phyloP scores from a whole-genome alignment of 2,888 invertebrate genomes.

The Polyploca ridens region DNA sequence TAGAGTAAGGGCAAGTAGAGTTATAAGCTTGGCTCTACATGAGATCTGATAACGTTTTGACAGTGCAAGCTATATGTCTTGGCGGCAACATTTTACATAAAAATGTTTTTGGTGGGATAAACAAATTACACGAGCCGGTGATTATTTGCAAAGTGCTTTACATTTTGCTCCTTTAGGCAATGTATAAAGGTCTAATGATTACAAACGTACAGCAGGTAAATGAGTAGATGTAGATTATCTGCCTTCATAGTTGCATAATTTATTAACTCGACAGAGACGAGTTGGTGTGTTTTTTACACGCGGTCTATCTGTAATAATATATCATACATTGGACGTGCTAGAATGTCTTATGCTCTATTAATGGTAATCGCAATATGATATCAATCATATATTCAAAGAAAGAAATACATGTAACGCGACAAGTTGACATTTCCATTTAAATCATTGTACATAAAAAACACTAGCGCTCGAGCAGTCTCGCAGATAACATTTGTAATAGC shows the following conservation, averaged over 20 bases:
- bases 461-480: neutral
- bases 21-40: too few relatives aligned
- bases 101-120: too few relatives aligned
- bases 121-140: constrained; percentile 37
- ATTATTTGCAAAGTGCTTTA: constrained; percentile 45
- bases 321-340: constrained; percentile 3
- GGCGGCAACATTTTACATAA: too few relatives aligned
- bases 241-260: constrained; percentile 34
- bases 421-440: constrained; percentile 13
- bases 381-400: constrained; percentile 3
- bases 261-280: constrained; percentile 21
- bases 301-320: constrained; percentile 6
- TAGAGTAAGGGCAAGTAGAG: too few relatives aligned
- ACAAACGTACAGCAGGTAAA: constrained; percentile 47
- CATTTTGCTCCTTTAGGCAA: constrained; percentile 44
- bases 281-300: constrained; percentile 1
- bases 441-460: neutral
- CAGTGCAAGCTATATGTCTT: too few relatives aligned
- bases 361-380: constrained; percentile 6
- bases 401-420: neutral
- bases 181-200: constrained; percentile 43
- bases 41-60: too few relatives aligned
- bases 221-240: constrained; percentile 45
- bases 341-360: neutral
- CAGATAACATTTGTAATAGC: constrained; percentile 21